Evolutionary conservation across 2,797 vertebrate genomes (phyloP), one percentile per base, ranked within the genome.

Genomic region (Tauraco hartlaubi): DNA sequence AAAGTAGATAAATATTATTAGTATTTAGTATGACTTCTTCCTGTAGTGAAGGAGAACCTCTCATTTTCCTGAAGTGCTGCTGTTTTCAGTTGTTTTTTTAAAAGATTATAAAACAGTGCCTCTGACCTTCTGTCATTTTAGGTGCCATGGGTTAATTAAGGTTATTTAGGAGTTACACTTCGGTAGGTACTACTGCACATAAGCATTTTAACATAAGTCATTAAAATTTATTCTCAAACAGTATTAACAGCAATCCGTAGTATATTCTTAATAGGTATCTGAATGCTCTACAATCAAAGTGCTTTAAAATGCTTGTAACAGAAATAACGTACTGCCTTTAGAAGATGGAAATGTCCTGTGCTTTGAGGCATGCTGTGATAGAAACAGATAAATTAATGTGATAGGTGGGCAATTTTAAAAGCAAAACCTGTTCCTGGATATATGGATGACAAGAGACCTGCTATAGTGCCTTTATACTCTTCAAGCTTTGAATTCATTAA

Each of bases 151-250:
- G 49, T 88, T 95, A 88, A 93, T 82, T 89, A 58, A 77, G 46
- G 15, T 83, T 94, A 81, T 84, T 91, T 92, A 52, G 74, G 35
- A 43, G 39, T 61, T 64, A 17, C 4, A 21, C 82, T 92, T 94
- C 48, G 33, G 12, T 26, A 21, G 43, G 25, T 59, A 59, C 33
- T 49, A 58, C 46, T 58, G 43, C 77, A 58, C 17, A 46, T n/a
- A 77, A 87, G 43, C 35, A 33, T 55, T 91, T 94, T 35, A 88
- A 73, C 22, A 1, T 39, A 44, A 85, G 17, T 81, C 23, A 63
- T 90, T 69, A 73, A 59, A 80, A 85, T n/a, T 91, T 94, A 46
- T 84, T 92, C 41, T 88, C 41, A 20, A 78, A 33, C 49, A 76
- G 33, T 59, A 49, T 81, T 90, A 88, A 69, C 31, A 83, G 33